Base-by-base conservation (phyloP, 2,888 invertebrate genomes). In the Lepidocyrtoides sp. region DNA sequence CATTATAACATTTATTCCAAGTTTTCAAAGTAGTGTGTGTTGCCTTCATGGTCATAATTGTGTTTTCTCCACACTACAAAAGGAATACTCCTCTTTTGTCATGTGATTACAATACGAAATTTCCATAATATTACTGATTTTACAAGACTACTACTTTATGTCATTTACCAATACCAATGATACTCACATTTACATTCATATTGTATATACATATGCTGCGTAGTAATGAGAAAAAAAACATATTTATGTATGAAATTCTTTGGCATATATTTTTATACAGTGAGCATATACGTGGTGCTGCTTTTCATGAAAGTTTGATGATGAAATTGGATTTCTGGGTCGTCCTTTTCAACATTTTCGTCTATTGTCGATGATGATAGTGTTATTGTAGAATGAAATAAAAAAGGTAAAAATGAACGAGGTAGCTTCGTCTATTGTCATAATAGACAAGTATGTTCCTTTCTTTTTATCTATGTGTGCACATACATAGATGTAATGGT, bases 311-410 rank as follows among this genome's bases (percentile, higher is more conserved):
- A 89, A 90, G 66, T 79, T 84, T 85, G 85, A 90, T 90, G 85
- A 66, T 36, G 66, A 69, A 90, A 90, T 90, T 90, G 90, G 90
- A 90, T 90, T 90, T 90, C 79, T 90, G 90, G 90, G 90, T 90
- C 90, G 90, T 66, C 66, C 85, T 26, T 85, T 90, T 77, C 83
- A 83, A 72, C 57, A 83, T 72, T 81, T 57, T 57, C 48, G 10
- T 36, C 44, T 72, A 36, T 20, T 72, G 23, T 41, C 26, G 75
- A 75, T 75, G 72, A 48, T 75, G 29, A 75, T 75, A 51, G 44
- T 10, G 72, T 36, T 44, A 41, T 14, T 72, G 72, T 36, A 41
- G 29, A 36, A 8, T 75, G 48, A 14, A 75, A 75, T 75, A 82
- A 82, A 44, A 82, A 5, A n/a, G 44, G 10, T 36, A 36, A 66